Evolutionary conservation across 2,113 vertebrate genomes (phyloP), one percentile per base, ranked within the genome.

Genomic region (Herpetotheres cachinnans): DNA sequence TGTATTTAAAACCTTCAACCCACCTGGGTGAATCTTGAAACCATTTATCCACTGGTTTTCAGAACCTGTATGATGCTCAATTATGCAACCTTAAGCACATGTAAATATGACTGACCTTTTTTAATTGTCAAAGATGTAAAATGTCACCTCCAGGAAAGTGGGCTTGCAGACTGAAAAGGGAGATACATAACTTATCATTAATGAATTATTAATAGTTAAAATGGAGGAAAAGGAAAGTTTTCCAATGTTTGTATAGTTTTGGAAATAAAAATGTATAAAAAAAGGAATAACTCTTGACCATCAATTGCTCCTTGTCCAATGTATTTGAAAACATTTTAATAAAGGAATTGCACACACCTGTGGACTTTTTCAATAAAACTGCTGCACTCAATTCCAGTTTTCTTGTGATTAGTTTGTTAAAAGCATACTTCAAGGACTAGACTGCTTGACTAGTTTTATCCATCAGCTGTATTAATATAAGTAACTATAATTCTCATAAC

Each of bases 311-410:
- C 95, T 92, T 81, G 74, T 92, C 95, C 90, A 90, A 97, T 99
- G 98, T 98, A 98, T 98, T 98, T 97, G 91, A 97, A 97, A 97
- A 97, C 97, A 98, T 98, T 99, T 98, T 98, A 98, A 98, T 97
- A 98, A 98, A 98, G 98, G 96, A 98, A 98, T 97, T 98, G 98
- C 98, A 99, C 98, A 98, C 97, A 98, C 92, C 95, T 98, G 98
- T 99, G 98, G 96, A 99, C 97, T 99, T 99, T 99, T 99, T 98
- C 99, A 99, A 99, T 99, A 99, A 99, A 99, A 99, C 97, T 96
- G 95, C 98, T 98, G 98, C 98, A 98, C 98, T 99, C 89, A 98
- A 97, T 65, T 74, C 74, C 32, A 73, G 58, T 88, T 87, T 81
- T 78, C 70, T 92, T 81, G 67, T 97, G 72, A n/a, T 94, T 50